These are phyloP conservation scores for Scyliorhinus canicula DNA, from an alignment of 2,797 vertebrate species.

Conservation along the genomic window DNA sequence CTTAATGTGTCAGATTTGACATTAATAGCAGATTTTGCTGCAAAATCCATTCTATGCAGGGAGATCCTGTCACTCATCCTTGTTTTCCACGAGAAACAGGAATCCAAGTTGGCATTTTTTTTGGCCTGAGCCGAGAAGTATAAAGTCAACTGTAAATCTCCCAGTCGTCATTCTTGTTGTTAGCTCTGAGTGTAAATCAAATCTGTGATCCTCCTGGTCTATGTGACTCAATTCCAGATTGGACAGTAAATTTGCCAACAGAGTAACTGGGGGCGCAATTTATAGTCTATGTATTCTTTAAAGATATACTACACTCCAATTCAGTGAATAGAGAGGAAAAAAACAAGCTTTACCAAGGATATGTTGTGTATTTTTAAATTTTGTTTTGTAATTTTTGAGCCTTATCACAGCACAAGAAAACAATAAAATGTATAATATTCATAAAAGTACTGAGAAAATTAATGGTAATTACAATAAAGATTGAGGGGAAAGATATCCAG, in stretches of 20 bases:
- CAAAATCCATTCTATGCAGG: not conserved
- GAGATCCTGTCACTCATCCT: not conserved
- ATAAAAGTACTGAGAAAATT: not conserved
- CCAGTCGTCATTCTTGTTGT: not conserved
- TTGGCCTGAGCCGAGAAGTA: not conserved
- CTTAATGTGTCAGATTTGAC: not conserved
- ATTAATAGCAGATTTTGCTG: not conserved
- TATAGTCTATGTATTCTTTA: not conserved
- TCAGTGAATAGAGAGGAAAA: not conserved
- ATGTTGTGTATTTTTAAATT: not conserved
- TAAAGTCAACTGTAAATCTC: not conserved
- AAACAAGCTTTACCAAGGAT: not conserved
- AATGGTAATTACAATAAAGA: not conserved
- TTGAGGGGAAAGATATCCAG: not conserved
- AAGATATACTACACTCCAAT: not conserved
- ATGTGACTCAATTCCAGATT: not conserved
- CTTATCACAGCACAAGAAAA: not conserved
- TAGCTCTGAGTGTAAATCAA: not conserved
- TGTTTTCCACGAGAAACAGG: not conserved
- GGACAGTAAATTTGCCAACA: not conserved
- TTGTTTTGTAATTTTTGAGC: not conserved
- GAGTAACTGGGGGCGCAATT: not conserved
- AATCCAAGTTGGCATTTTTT: not conserved
- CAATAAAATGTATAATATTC: not conserved
- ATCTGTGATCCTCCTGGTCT: not conserved